phyloP scores from a whole-genome alignment of 2,797 vertebrate species.

The Alosa sapidissima region DNA sequence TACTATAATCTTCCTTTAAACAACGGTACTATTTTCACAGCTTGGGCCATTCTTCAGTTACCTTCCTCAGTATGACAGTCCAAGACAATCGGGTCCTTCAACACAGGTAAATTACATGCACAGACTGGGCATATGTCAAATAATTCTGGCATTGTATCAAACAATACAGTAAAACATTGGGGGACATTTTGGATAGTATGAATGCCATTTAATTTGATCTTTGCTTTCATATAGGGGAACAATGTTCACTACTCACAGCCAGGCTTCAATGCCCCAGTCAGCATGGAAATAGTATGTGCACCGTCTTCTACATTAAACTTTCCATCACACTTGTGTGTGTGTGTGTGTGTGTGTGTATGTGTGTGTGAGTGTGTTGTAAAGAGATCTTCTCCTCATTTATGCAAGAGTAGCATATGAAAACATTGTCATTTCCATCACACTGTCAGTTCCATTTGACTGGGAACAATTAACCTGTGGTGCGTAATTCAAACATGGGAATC shows the following conservation, averaged over 20 bases:
- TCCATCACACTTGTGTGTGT: not conserved
- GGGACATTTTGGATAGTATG: no score
- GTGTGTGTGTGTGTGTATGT: constrained; percentile 13
- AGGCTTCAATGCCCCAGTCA: constrained; percentile 62
- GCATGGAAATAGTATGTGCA: constrained; percentile 71
- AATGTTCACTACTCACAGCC: constrained; percentile 51
- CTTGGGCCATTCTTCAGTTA: constrained; percentile 68
- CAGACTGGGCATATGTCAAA: not conserved
- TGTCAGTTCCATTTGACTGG: not conserved
- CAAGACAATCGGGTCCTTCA: constrained; percentile 55
- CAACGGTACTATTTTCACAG: constrained; percentile 42
- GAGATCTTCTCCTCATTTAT: not conserved
- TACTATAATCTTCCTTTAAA: no score
- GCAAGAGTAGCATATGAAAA: not conserved
- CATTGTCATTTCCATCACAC: not conserved
- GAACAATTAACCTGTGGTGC: not conserved
- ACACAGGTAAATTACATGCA: constrained; percentile 59
- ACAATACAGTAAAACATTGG: not conserved
- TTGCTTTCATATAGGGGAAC: constrained; percentile 53
- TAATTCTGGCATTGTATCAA: constrained; percentile 25
- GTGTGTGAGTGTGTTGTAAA: not conserved
- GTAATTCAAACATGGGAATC: not conserved
- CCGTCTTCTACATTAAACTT: not conserved
- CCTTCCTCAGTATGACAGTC: constrained; percentile 65
- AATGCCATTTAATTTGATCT: not conserved